A percentile compares a stretch with the other conserved stretches of the same genome.
Evolutionary conservation across 2,797 vertebrate genomes (phyloP).

Genomic region (Rhinophrynus dorsalis): DNA sequence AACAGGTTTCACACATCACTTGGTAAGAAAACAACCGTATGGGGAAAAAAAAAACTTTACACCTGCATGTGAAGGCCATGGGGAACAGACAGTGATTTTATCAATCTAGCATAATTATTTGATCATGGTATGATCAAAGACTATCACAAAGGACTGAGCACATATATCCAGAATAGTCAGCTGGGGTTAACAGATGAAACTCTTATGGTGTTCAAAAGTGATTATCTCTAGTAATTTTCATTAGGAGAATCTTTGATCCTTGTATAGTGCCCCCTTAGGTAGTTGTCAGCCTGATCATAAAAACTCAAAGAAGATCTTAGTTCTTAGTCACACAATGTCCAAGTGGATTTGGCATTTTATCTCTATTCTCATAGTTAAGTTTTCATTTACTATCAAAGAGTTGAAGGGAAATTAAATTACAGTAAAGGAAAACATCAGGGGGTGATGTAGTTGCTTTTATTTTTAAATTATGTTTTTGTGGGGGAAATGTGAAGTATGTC

Average conservation of each 20-base stretch:
- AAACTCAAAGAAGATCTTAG: slow-evolving; percentile 48
- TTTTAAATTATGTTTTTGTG: background rate
- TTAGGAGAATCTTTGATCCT: slow-evolving; percentile 49
- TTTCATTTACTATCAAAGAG: slow-evolving; percentile 27
- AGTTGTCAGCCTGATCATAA: slow-evolving; percentile 48
- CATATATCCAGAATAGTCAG: slow-evolving; percentile 46
- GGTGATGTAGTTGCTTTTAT: background rate
- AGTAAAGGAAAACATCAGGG: background rate
- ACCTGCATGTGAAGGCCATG: slow-evolving; percentile 42
- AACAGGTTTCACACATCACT: slow-evolving; percentile 37
- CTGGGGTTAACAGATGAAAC: slow-evolving; percentile 50
- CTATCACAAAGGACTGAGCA: slow-evolving; percentile 43
- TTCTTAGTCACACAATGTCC: slow-evolving; percentile 44
- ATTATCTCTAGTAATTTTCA: slow-evolving; percentile 50
- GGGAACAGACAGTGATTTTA: slow-evolving; percentile 47
- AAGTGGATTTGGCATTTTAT: slow-evolving; percentile 48
- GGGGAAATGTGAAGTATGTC: background rate
- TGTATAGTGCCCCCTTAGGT: slow-evolving; percentile 48
- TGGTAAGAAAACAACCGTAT: slow-evolving; percentile 41
- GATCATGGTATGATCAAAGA: slow-evolving; percentile 48
- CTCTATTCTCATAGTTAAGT: slow-evolving; percentile 39
- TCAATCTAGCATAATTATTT: slow-evolving; percentile 50
- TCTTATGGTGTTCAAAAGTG: slow-evolving; percentile 49
- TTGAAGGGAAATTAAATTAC: background rate
- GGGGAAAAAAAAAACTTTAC: slow-evolving; percentile 34